Evolutionary conservation across 2,888 invertebrate species (phyloP).

Genomic region (Brachyopa scutellaris): DNA sequence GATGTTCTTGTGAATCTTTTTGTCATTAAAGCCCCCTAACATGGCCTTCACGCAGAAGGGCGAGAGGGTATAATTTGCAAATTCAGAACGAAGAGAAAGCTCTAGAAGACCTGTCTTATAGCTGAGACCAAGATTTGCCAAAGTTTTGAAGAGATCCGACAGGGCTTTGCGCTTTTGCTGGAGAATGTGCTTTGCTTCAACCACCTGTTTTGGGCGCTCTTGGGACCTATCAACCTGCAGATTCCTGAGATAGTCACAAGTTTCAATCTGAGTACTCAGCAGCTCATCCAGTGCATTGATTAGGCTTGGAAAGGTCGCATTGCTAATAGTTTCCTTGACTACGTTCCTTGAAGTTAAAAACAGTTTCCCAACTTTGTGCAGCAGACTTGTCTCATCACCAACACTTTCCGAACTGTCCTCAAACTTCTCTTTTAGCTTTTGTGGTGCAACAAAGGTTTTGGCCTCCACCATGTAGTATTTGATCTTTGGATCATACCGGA

Average conservation of each 20-base stretch:
- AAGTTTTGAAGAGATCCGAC: slow-evolving; percentile 91
- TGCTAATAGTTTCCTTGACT: slow-evolving; percentile 85
- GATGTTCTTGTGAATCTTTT: slow-evolving; percentile 81
- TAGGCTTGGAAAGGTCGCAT: slow-evolving; percentile 84
- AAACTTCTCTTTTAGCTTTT: slow-evolving; percentile 75
- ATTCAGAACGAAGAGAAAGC: slow-evolving; percentile 82
- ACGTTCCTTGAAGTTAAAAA: slow-evolving; percentile 85
- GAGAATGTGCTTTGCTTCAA: slow-evolving; percentile 90
- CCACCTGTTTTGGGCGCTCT: slow-evolving; percentile 88
- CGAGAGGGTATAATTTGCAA: slow-evolving; percentile 85
- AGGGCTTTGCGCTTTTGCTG: slow-evolving; percentile 93
- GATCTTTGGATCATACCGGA: slow-evolving; percentile 79
- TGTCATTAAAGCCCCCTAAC: slow-evolving; percentile 83
- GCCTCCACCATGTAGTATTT: slow-evolving; percentile 78
- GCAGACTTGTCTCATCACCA: slow-evolving; percentile 58
- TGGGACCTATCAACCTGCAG: slow-evolving; percentile 82
- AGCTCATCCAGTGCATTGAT: slow-evolving; percentile 86
- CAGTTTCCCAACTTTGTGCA: slow-evolving; percentile 81
- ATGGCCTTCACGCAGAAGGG: slow-evolving; percentile 87
- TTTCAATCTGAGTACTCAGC: slow-evolving; percentile 86
- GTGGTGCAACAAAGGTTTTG: slow-evolving; percentile 78
- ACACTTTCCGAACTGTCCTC: slow-evolving; percentile 7
- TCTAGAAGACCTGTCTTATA: slow-evolving; percentile 90
- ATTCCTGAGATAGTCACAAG: slow-evolving; percentile 85
- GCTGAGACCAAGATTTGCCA: slow-evolving; percentile 89